These are phyloP conservation scores for Sisyra terminalis DNA, from an alignment of 2,888 invertebrate species.

Conservation along the genomic window DNA sequence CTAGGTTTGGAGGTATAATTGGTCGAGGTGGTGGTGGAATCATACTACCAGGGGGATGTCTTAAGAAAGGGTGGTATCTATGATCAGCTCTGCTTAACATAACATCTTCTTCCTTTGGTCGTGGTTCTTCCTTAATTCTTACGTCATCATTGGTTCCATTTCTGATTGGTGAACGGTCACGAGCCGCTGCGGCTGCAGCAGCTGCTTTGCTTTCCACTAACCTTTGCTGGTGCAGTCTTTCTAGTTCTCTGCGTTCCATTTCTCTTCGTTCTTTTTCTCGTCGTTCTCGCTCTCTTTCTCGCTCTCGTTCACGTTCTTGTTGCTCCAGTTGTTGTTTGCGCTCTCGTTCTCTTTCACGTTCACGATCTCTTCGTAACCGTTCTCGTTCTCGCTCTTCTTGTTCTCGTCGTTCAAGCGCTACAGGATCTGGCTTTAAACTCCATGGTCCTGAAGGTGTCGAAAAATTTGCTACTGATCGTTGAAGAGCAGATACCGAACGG, in stretches of 20 bases:
- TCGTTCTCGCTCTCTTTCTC: slow-evolving; percentile 28
- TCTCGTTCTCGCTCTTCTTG: slow-evolving; percentile 43
- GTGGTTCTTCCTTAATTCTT: slow-evolving; percentile 46
- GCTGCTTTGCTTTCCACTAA: slow-evolving; percentile 31
- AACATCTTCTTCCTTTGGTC: slow-evolving; percentile 33
- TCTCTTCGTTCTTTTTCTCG: slow-evolving; percentile 34
- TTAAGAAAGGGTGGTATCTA: slow-evolving; percentile 33
- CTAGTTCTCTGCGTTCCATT: slow-evolving; percentile 37
- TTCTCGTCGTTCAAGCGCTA: slow-evolving; percentile 40
- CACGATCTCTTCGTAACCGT: slow-evolving; percentile 30
- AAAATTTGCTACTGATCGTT: slow-evolving; percentile 39
- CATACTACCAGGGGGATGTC: slow-evolving; percentile 34
- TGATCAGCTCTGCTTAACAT: slow-evolving; percentile 32
- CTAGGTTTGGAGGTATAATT: slow-evolving; percentile 33
- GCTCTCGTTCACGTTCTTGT: slow-evolving; percentile 28
- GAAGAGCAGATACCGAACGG: slow-evolving; percentile 34
- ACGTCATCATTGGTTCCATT: slow-evolving; percentile 43
- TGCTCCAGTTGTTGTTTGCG: slow-evolving; percentile 34
- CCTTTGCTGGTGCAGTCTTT: slow-evolving; percentile 38
- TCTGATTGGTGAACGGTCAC: slow-evolving; percentile 61
- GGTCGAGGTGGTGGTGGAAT: slow-evolving; percentile 29
- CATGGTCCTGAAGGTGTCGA: slow-evolving; percentile 37
- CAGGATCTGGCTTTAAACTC: slow-evolving; percentile 49
- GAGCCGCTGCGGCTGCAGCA: slow-evolving; percentile 24
- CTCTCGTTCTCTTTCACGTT: slow-evolving; percentile 37